Base-by-base conservation (phyloP, 1,140 invertebrate genomes). In the Caenorhabditis briggsae region DNA sequence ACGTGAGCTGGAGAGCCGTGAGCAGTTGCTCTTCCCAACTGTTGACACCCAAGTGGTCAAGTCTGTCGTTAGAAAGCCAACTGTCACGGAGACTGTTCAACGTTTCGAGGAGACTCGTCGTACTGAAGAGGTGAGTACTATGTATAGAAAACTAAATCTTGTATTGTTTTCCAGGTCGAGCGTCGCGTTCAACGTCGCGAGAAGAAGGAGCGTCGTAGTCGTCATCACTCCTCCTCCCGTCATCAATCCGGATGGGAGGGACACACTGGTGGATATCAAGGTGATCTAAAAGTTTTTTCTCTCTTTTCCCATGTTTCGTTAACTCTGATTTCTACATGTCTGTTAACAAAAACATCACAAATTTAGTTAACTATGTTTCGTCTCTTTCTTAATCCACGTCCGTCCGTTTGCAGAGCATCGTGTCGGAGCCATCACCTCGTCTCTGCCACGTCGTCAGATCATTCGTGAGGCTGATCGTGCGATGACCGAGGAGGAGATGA, bases 51-150 rank as follows among this genome's bases (percentile, higher is more conserved):
- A 86, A 53, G 64, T 86, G 20, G 85, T 86, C 78, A 55, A 86
- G 61, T 59, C 58, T 8, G 23, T 83, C 59, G 55, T 83, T 9
- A 58, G 55, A 64, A 83, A 90, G 85, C 90, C 90, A 48, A 86
- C 83, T 82, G 90, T 91, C 14, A 91, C 90, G 11, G 90, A 91
- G 83, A 91, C 91, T n/a, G 91, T 91, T 48, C 89, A 92, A 84
- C 86, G 89, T 18, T 84, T 92, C 58, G 90, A 91, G 82, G 91
- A 91, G 59, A 88, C 89, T 70, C 90, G 91, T 25, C 87, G 91
- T 55, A 91, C 90, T 18, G 90, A 91, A 82, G 90, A 92, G 88
- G 88, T 91, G 33, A 33, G 33, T 33, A 2, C 33, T 33, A 33
- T 3, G n/a, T n/a, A 25, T 25, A n/a, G 18, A 20, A 20, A 58